Base-by-base conservation (phyloP, 1,140 invertebrate genomes). In the Caligus rogercresseyi region DNA sequence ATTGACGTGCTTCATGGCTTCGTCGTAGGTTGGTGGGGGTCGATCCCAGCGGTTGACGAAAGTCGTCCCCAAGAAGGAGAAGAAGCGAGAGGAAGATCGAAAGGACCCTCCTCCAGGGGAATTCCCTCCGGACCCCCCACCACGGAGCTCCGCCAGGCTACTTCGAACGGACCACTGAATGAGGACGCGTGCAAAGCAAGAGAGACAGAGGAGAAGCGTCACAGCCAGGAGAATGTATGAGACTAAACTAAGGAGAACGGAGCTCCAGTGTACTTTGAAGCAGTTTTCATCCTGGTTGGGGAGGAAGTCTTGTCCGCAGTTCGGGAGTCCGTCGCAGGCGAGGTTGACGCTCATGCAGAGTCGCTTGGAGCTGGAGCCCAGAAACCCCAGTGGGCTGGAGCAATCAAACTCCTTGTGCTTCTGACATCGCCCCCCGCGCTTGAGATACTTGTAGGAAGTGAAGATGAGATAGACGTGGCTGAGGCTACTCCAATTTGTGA, bases 211-310 rank as follows among this genome's bases (percentile, higher is more conserved):
- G 2, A 63, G 52, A 25, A 63, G 24, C 14, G 61, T 63, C 18
- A 63, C 52, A 26, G 61, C 61, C 3, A 63, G 21, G 11, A 63
- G 52, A 26, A 63, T 56, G 20, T 63, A 55, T 2, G 53, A 63
- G 1, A 63, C 61, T n/a, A 63, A 25, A 26, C 43, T 54, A n/a
- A 63, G 15, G 1, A 63, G 24, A 11, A 63, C 24, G 14, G 21
- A 58, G 53, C 51, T 58, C 61, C 61, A 63, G 43, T 63, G 61
- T 25, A 63, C 52, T 25, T 63, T 63, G 16, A 58, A 63, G 20
- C 61, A 63, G 23, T 56, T 58, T 25, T 63, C 61, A 19, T 63
- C 61, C 13, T 56, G 61, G 25, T 63, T 63, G 1, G 61, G 61
- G 13, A 63, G 14, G 15, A 57, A 53, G 53, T 55, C 25, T 25